Evolutionary conservation across 1,140 invertebrate genomes (phyloP), one percentile per base, ranked within the genome.

Genomic region (Aricia agestis): DNA sequence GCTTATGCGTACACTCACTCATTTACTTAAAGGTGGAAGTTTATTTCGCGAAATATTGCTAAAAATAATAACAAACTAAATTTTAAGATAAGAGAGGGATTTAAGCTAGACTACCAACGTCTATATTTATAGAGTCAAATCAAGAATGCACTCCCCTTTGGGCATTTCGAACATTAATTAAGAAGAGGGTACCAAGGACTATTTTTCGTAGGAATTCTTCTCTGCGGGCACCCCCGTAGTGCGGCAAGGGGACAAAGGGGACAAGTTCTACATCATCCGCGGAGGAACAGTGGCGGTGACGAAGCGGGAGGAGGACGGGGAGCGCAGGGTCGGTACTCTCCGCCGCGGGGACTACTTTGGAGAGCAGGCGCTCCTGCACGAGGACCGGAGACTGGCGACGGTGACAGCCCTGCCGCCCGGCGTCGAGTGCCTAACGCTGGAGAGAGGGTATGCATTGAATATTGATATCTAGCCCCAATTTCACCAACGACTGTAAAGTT

Each of bases 191-290:
- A 25, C 25, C 25, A 25, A 25, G 7, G 45, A 52, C 1, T 11
- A 52, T 52, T 52, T 15, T 52, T 52, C 42, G 19, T 70, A 97
- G 94, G 96, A 97, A 82, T 96, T 97, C 81, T 99, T 97, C 86
- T 94, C 95, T 66, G 93, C 96, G 19, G 97, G 96, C 9, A 96
- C 96, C 1, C 95, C 95, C 76, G 98, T 99, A 72, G 95, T 99
- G n/a, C 92, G 96, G 9, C 97, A 99, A 91, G 98, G 98, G 0
- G 97, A 98, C 66, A 94, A 94, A 71, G 98, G 98, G 4, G 98
- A 99, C 85, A 98, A 98, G 77, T 99, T 99, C 90, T 99, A 97
- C 84, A 98, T 99, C 72, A 98, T 99, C 72, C 95, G 97, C 71
- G 96, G 96, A 18, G 98, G 98, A 13, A 96, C 95, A 74, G 98